Evolutionary conservation across 37 sponge, comb jelly and placozoan species (phyloP), one percentile per base, ranked within the genome.

Genomic region (Mnemiopsis leidyi): DNA sequence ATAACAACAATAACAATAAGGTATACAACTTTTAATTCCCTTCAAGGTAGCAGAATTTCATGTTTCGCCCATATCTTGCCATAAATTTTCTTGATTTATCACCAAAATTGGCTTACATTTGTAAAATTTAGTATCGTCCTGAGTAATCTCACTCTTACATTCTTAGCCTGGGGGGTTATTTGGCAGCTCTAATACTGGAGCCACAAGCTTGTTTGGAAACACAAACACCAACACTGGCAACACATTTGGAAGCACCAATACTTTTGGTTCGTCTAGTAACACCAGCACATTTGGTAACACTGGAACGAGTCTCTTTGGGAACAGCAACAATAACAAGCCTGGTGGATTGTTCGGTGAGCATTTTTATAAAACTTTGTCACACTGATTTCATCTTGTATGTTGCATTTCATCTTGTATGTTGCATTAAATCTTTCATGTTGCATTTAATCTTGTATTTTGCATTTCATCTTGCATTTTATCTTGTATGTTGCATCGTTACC

Each of bases 131-230:
- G n/a, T n/a, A 21, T 67, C 20, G 68, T 67, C 13, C 68, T 67
- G 68, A 21, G 20, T 20, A 67, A 67, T 67, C 13, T 67, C 68
- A 21, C 68, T 71, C 29, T 71, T 23, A n/a, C 1, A 77, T 32
- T 77, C 25, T 40, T 37, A 85, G 90, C 90, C 90, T n/a, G 61
- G 61, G 16, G 90, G 90, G 16, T 85, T 85, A 29, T 85, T 85
- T 85, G 90, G 90, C 2, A 85, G 61, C 90, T 39, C 90, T 1
- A 38, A 34, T 39, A 85, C 90, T 23, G 90, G 90, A n/a, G 39
- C 90, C 38, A 48, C 90, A 1, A 48, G 67, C 36, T 25, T 85
- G 18, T 85, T 85, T 85, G 90, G 90, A n/a, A 25, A 25, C 48
- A 85, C 90, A 29, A 85, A 38, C 90, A 40, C 90, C 35, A 85